These are phyloP conservation scores for Caenorhabditis sp. DNA, from an alignment of 2,888 invertebrate species.

Conservation along the genomic window DNA sequence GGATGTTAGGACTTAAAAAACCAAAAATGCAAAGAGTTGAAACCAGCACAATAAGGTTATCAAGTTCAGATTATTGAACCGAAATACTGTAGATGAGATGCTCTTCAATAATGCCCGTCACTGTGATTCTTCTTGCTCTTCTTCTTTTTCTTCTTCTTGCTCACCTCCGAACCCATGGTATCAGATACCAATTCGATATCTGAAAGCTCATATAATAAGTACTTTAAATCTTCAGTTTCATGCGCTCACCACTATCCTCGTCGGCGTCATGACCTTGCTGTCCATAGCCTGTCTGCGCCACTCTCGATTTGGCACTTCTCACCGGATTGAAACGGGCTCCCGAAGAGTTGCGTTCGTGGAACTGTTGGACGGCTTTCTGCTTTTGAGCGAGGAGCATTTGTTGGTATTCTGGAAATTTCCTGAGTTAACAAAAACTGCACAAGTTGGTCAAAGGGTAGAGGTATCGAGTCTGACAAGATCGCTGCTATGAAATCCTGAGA, in stretches of 20 bases:
- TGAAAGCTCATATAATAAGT: background rate
- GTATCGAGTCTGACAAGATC: too few species aligned
- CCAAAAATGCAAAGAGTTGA: too few species aligned
- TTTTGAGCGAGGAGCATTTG: conserved; percentile 20
- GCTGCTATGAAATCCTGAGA: too few species aligned
- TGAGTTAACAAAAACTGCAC: too few species aligned
- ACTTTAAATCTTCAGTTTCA: too few species aligned
- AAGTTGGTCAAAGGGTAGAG: too few species aligned
- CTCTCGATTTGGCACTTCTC: background rate
- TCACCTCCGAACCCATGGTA: background rate
- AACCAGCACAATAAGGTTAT: too few species aligned
- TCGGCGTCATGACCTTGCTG: background rate
- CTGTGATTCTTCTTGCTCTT: background rate
- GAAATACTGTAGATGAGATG: too few species aligned
- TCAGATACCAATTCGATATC: background rate
- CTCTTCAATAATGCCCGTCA: too few species aligned
- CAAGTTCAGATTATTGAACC: too few species aligned
- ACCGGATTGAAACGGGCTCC: background rate
- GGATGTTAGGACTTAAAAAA: too few species aligned
- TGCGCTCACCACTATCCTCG: background rate
- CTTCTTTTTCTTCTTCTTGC: background rate
- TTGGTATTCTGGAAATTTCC: conserved; percentile 5
- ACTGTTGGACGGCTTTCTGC: background rate
- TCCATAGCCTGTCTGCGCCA: background rate
- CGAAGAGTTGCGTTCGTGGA: background rate